These are phyloP conservation scores for Brachyptera risi DNA, from an alignment of 2,888 invertebrate genomes.

Conservation along the genomic window DNA sequence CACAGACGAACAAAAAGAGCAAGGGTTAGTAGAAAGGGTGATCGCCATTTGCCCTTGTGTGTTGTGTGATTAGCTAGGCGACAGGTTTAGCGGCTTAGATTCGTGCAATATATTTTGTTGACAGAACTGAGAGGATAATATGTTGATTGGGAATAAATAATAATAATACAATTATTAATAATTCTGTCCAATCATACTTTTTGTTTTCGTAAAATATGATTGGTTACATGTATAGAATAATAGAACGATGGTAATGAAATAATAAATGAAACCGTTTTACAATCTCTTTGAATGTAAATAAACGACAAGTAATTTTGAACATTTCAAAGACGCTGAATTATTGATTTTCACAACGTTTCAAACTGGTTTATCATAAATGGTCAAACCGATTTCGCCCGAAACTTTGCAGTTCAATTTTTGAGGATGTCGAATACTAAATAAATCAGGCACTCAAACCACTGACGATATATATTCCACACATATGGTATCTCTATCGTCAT, in stretches of 20 bases:
- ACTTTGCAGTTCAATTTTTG: neutral
- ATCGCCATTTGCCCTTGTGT: conserved; percentile 16
- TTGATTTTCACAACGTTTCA: too few species aligned
- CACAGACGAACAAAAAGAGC: conserved; percentile 18
- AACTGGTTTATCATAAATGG: too few species aligned
- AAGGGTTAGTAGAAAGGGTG: conserved; percentile 16
- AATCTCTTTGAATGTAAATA: neutral
- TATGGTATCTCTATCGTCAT: neutral
- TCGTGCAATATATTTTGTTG: conserved; percentile 1
- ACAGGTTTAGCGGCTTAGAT: conserved; percentile 9
- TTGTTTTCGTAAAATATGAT: neutral
- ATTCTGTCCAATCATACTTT: neutral
- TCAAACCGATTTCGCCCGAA: too few species aligned
- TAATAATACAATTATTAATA: too few species aligned
- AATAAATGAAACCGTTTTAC: neutral
- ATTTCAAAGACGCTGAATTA: too few species aligned
- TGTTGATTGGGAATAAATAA: too few species aligned
- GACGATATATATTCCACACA: too few species aligned
- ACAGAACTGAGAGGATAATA: too few species aligned
- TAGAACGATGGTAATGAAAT: neutral
- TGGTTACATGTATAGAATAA: neutral
- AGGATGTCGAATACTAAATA: too few species aligned
- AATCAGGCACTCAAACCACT: too few species aligned
- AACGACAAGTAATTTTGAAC: too few species aligned
- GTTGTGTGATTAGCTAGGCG: conserved; percentile 13